Percentiles rank a stretch among this genome's conserved stretches.
Evolutionary conservation across 1,140 invertebrate species (phyloP).

Genomic region (Drosophila neocordata): DNA sequence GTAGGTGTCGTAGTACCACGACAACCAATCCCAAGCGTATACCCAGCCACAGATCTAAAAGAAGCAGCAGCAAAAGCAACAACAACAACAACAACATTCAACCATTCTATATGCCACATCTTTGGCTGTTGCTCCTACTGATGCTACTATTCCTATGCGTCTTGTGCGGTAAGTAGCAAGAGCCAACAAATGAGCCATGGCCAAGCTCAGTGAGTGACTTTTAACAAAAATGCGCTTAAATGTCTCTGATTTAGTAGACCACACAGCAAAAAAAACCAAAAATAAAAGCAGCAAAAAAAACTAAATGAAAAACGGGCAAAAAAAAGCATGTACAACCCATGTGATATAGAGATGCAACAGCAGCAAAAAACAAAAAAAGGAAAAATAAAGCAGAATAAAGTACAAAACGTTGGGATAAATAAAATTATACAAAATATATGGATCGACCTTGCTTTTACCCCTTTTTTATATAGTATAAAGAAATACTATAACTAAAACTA

Average conservation of each 20-base stretch:
- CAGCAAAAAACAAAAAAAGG: neutral
- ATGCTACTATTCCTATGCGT: conserved; percentile 57
- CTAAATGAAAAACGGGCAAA: neutral
- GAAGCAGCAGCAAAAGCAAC: neutral
- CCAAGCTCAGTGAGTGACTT: conserved; percentile 65
- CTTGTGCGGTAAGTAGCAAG: conserved; percentile 64
- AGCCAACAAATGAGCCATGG: conserved; percentile 60
- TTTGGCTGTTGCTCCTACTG: conserved; percentile 30
- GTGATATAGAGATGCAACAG: conserved; percentile 50
- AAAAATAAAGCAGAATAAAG: too few relatives aligned
- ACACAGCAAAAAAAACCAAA: conserved; percentile 23
- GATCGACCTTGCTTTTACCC: neutral
- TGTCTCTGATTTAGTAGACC: conserved; percentile 70
- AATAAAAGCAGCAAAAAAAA: neutral
- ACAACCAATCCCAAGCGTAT: conserved; percentile 34
- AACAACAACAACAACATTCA: conserved; percentile 8
- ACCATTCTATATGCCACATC: conserved; percentile 27
- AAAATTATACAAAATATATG: neutral
- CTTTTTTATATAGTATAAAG: too few relatives aligned
- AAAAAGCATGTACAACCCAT: conserved; percentile 52
- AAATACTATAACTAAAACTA: too few relatives aligned
- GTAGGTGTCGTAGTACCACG: conserved; percentile 52
- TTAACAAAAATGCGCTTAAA: conserved; percentile 75
- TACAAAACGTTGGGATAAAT: neutral
- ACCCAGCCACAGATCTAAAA: conserved; percentile 14